Evolutionary conservation across 2,113 vertebrate genomes (phyloP), one percentile per base, ranked within the genome.

Genomic region (Sinosuthora webbiana): DNA sequence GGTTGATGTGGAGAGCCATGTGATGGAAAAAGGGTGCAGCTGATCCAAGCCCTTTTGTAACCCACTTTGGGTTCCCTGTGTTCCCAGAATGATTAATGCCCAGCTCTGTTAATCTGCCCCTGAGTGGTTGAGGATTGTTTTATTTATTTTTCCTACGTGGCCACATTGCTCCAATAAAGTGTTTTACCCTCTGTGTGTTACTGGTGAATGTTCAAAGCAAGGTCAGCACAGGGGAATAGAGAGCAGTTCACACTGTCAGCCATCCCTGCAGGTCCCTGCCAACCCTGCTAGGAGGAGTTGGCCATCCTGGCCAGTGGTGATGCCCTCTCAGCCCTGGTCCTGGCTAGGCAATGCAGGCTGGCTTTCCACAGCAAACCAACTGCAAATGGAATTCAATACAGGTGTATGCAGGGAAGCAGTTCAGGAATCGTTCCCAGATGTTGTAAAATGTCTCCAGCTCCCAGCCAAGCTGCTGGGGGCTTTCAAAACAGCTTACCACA

Each of bases 401-500:
- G 96, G 95, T 97, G 87, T 93, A n/a, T 4, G 30, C 0, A 1
- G 64, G 59, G 68, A 76, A 94, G 27, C 0, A 27, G 70, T 60
- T 53, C 2, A 2, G 35, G 64, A 92, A 95, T 86, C 4, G 0
- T 83, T 92, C 73, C 83, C 94, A 96, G 86, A 87, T 94, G 86
- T 59, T 64, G 69, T 49, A 71, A 94, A 89, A 89, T 16, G 31
- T 45, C 83, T 94, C 56, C 52, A 89, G 56, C 39, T 95, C 52
- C 44, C 39, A 94, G 91, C 77, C 94, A 93, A 84, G 69, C 89
- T 87, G 80, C 60, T 91, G 86, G 93, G 87, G 93, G 80, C 57
- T 95, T 92, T 94, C 74, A 81, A 89, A 94, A 89, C 77, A 94
- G 57, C 74, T 94, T 87, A n/a, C 69, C 52, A 55, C 81, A 82